Conservation (phyloP, 2,888 invertebrate genomes). For the Lordiphosa andalusiaca region DNA sequence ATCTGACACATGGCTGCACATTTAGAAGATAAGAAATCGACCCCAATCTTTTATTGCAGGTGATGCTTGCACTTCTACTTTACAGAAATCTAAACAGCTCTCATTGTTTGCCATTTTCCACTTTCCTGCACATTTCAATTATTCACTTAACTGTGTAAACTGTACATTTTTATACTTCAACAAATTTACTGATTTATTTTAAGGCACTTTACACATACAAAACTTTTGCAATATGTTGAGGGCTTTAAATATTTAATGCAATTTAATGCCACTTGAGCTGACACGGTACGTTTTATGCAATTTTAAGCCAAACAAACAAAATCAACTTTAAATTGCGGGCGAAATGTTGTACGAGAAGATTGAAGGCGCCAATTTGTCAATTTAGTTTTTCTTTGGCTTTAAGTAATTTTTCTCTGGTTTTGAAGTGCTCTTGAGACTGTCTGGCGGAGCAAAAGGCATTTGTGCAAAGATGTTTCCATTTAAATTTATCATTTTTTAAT, state of each 20-base stretch:
- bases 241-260: conserved; percentile 50
- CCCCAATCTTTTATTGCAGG: no score
- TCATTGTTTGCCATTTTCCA: no score
- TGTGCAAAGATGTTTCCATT: conserved; percentile 57
- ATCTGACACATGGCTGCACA: no score
- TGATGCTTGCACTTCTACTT: no score
- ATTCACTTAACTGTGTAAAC: conserved; percentile 2
- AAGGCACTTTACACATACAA: conserved; percentile 45
- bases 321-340: neutral
- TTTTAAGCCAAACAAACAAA: no score
- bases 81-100: no score
- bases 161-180: neutral
- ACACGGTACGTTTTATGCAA: conserved; percentile 6
- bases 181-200: conserved; percentile 46
- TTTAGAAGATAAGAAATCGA: no score
- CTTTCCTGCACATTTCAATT: conserved; percentile 1
- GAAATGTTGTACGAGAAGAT: conserved; percentile 18
- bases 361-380: conserved; percentile 7
- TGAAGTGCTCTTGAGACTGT: conserved; percentile 38
- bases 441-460: conserved; percentile 31
- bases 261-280: conserved; percentile 62
- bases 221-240: conserved; percentile 10
- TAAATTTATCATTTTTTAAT: conserved; percentile 75
- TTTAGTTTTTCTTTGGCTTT: conserved; percentile 11
- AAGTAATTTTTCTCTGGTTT: conserved; percentile 11